These are phyloP conservation scores for Schizaphis graminum DNA, from an alignment of 2,888 invertebrate genomes.

Conservation along the genomic window DNA sequence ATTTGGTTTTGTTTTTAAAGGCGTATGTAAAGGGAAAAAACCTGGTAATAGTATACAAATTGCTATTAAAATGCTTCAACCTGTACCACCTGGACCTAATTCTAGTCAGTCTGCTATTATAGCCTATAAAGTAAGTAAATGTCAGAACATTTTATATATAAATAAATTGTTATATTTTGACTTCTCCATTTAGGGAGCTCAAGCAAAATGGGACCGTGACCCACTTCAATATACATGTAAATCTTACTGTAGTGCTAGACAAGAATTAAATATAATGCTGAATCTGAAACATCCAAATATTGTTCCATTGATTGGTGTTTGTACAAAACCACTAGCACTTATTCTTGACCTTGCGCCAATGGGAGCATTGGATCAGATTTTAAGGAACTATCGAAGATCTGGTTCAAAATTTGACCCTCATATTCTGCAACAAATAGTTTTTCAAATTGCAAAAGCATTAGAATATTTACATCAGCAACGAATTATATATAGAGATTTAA, in stretches of 20 bases:
- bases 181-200: conserved; percentile 75
- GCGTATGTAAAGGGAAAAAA: conserved; percentile 76
- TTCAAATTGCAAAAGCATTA: conserved; percentile 89
- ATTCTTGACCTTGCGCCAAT: conserved; percentile 92
- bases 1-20: conserved; percentile 96
- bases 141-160: neutral
- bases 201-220: conserved; percentile 94
- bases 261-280: conserved; percentile 90
- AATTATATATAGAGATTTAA: conserved; percentile 93
- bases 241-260: conserved; percentile 95
- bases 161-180: neutral
- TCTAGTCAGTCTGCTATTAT: conserved; percentile 78
- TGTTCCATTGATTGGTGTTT: conserved; percentile 85
- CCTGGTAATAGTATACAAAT: conserved; percentile 77
- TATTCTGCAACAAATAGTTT: conserved; percentile 85
- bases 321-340: conserved; percentile 76
- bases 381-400: conserved; percentile 87
- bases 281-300: conserved; percentile 92
- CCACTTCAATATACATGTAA: conserved; percentile 93
- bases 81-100: conserved; percentile 86
- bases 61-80: conserved; percentile 96
- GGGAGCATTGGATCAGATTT: conserved; percentile 87
- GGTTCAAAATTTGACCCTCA: conserved; percentile 86
- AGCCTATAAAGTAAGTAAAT: conserved; percentile 73
- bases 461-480: conserved; percentile 94